These are phyloP conservation scores for Callionymus lyra DNA, from an alignment of 2,113 vertebrate genomes.

Conservation along the genomic window DNA sequence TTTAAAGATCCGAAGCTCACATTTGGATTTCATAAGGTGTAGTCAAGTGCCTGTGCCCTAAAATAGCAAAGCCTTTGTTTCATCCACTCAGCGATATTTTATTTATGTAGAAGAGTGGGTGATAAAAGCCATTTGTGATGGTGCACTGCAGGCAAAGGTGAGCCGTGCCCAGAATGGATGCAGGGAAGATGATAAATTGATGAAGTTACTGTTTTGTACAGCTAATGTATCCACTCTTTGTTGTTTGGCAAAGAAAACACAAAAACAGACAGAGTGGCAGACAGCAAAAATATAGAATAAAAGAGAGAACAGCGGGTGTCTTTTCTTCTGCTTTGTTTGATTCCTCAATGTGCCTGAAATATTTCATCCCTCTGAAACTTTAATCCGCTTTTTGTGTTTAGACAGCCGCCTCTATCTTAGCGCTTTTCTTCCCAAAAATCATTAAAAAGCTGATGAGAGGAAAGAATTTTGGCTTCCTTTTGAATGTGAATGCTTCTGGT, in stretches of 20 bases:
- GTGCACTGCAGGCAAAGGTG: constrained; percentile 14
- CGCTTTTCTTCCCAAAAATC: constrained; percentile 42
- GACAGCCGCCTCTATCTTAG: constrained; percentile 30
- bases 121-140: constrained; percentile 41
- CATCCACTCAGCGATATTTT: constrained; percentile 24
- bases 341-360: constrained; percentile 9
- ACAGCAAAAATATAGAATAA: constrained; percentile 3
- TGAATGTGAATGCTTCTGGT: constrained; percentile 35
- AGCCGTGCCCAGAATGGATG: neutral
- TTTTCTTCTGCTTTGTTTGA: constrained; percentile 1
- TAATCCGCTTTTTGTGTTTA: constrained; percentile 20
- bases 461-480: constrained; percentile 51
- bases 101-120: constrained; percentile 48
- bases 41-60: constrained; percentile 16
- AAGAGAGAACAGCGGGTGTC: constrained; percentile 1
- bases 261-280: constrained; percentile 2
- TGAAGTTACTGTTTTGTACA: too few species aligned
- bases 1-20: constrained; percentile 10
- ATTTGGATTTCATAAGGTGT: constrained; percentile 47
- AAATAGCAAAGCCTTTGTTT: constrained; percentile 42
- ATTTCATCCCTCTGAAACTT: constrained; percentile 12
- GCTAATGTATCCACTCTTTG: neutral
- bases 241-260: neutral
- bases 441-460: constrained; percentile 38
- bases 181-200: too few species aligned